Conservation (phyloP, 2,113 vertebrate genomes). For the Caretta caretta region DNA sequence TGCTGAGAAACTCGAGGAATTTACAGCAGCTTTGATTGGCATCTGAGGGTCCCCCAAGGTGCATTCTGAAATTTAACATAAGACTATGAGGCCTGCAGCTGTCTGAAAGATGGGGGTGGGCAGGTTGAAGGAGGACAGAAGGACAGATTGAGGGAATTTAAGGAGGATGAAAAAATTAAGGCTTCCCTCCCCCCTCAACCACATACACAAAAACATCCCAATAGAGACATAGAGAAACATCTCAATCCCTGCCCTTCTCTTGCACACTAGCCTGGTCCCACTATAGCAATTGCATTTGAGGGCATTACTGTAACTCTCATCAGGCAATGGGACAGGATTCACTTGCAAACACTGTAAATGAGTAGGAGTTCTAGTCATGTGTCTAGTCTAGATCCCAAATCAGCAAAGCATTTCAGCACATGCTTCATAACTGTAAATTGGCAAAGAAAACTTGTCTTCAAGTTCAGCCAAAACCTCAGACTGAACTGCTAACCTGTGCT, state of each 20-base stretch:
- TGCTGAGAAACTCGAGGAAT: not conserved
- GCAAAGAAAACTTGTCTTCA: not conserved
- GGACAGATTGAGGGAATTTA: not conserved
- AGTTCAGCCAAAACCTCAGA: rapidly evolving
- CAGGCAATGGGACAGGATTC: not conserved
- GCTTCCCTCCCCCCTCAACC: not conserved
- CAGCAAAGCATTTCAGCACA: not conserved
- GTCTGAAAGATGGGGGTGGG: too few species aligned
- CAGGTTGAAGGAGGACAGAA: not conserved
- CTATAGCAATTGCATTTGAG: rapidly evolving
- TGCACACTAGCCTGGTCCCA: rapidly evolving
- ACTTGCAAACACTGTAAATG: not conserved
- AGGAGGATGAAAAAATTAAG: not conserved
- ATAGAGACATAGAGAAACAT: not conserved
- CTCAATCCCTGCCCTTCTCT: not conserved
- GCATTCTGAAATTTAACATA: not conserved
- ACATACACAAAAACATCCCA: rapidly evolving
- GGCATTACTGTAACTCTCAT: not conserved
- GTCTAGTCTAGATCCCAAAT: not conserved
- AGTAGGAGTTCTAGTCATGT: not conserved
- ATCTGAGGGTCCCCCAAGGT: not conserved
- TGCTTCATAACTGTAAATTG: rapidly evolving
- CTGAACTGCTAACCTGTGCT: rapidly evolving
- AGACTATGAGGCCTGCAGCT: too few species aligned
- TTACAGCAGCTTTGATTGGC: not conserved